A percentile compares a stretch with the other conserved stretches of the same genome.
Evolutionary conservation across 2,797 vertebrate species (phyloP).

Genomic region (Danio albolineatus): DNA sequence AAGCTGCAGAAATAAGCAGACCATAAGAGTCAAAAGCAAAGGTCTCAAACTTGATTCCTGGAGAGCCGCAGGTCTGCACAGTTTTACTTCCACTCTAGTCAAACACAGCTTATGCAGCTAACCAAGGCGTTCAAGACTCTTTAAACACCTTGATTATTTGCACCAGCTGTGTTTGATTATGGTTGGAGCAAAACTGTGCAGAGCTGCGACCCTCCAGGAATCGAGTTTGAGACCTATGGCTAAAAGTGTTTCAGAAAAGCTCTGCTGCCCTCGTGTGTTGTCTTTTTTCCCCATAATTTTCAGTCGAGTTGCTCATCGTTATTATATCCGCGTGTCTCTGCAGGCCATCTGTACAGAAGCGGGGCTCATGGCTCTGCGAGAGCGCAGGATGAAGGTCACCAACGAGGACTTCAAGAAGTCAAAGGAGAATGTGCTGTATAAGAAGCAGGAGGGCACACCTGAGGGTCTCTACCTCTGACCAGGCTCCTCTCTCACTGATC

Average conservation of each 20-base stretch:
- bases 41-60: too few relatives aligned
- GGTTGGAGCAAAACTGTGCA: too few relatives aligned
- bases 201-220: too few relatives aligned
- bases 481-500: neutral
- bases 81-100: too few relatives aligned
- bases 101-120: too few relatives aligned
- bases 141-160: too few relatives aligned
- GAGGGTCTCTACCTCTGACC: slow-evolving; percentile 94
- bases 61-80: too few relatives aligned
- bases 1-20: too few relatives aligned
- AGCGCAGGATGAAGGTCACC: slow-evolving; percentile 97
- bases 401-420: slow-evolving; percentile 99
- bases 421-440: slow-evolving; percentile 97
- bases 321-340: slow-evolving; percentile 34
- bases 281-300: neutral
- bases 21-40: neutral
- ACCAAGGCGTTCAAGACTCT: too few relatives aligned
- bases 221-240: too few relatives aligned
- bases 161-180: too few relatives aligned
- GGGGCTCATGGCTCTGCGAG: slow-evolving; percentile 94
- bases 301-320: neutral
- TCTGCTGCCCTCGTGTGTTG: slow-evolving; percentile 36
- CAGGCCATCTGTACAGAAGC: slow-evolving; percentile 98
- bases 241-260: neutral
- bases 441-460: slow-evolving; percentile 97